Evolutionary conservation across 1,140 invertebrate genomes (phyloP), one percentile per base, ranked within the genome.

Genomic region (Hyles vespertilio): DNA sequence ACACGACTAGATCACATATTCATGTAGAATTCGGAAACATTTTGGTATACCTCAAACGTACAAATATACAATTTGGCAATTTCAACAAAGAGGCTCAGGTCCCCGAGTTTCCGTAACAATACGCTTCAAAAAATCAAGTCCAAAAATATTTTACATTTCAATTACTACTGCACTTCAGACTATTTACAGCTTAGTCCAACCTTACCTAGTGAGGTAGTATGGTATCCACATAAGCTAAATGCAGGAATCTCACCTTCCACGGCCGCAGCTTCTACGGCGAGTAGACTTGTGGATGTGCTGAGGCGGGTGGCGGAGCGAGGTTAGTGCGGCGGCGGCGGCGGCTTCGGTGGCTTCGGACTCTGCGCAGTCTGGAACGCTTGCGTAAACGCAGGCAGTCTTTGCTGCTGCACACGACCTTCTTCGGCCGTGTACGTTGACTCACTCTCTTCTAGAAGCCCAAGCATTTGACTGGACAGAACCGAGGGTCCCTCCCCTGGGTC

Each of bases 1-100:
- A 89, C 82, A 87, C 74, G 86, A 87, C 86, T 89, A 87, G 86
- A 89, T 87, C 75, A 80, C 72, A 84, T 87, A 85, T 87, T 89
- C 86, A 89, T 89, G 86, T 79, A 89, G 83, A 84, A 89, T 89
- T 89, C 86, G 86, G 86, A 89, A 87, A 83, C 65, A 60, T 84
- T 86, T 87, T 85, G 81, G 81, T 87, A 87, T 84, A 81, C 74
- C 76, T 75, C 74, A 84, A 65, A 84, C 71, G 63, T 80, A 81
- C 77, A 74, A 76, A 77, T 76, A 79, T 74, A 82, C 73, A 77
- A 80, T 86, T 82, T 84, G 83, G 83, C 79, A 81, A 85, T 74
- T 71, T 70, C 62, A 70, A 65, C 74, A 61, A 47, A 67, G 72
- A 70, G 64, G 62, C 63, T 43, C 61, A n/a, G 40, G 45, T 62